These are phyloP conservation scores for Anastrepha ludens DNA, from an alignment of 1,140 invertebrate genomes.

Conservation along the genomic window DNA sequence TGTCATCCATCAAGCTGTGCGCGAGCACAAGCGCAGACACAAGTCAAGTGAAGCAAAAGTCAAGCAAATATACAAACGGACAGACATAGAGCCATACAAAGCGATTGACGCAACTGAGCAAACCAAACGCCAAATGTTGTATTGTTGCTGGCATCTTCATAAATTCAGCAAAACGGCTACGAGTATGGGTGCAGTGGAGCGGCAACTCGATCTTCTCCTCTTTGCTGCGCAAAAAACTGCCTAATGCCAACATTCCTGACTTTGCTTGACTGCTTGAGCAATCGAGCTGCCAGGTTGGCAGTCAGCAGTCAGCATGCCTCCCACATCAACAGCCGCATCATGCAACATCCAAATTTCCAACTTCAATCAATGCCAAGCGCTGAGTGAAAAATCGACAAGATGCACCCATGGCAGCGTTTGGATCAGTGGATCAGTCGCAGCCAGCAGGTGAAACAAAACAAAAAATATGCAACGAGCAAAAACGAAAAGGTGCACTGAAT, in stretches of 20 bases:
- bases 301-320: slow-evolving; percentile 13
- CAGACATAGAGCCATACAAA: neutral
- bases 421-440: neutral
- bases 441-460: slow-evolving; percentile 39
- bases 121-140: neutral
- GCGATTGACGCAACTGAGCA: neutral
- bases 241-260: neutral
- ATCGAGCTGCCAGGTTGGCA: neutral
- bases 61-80: slow-evolving; percentile 33
- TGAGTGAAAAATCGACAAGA: slow-evolving; percentile 53
- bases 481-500: neutral
- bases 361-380: slow-evolving; percentile 48
- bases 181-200: slow-evolving; percentile 38
- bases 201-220: neutral
- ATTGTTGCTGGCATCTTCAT: slow-evolving; percentile 52
- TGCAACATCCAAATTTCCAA: slow-evolving; percentile 15
- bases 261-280: neutral
- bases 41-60: slow-evolving; percentile 42
- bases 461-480: neutral
- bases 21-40: slow-evolving; percentile 21
- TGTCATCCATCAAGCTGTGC: slow-evolving; percentile 37
- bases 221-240: neutral
- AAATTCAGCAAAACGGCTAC: slow-evolving; percentile 34
- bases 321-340: neutral
- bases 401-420: slow-evolving; percentile 34